Conservation (phyloP, 2,113 vertebrate genomes). For the Sphaerodactylus townsendi region DNA sequence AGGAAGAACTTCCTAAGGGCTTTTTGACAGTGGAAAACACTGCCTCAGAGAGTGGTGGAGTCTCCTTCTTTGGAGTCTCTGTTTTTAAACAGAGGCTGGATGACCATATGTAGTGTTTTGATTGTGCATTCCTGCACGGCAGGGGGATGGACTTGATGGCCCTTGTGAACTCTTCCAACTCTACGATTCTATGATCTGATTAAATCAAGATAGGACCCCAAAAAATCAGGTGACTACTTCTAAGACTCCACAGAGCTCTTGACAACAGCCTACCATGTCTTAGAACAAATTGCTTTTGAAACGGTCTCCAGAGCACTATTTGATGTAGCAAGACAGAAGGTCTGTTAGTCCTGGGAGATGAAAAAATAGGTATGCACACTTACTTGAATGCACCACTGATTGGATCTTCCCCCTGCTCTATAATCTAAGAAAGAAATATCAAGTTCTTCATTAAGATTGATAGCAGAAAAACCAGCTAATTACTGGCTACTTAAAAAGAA, state of each 20-base stretch:
- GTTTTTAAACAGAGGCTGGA: too few species aligned
- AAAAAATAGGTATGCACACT: background rate
- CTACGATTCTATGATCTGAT: background rate
- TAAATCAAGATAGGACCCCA: background rate
- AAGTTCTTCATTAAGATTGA: background rate
- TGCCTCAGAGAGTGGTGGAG: too few species aligned
- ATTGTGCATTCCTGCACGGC: too few species aligned
- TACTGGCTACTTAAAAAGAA: background rate
- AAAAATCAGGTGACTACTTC: background rate
- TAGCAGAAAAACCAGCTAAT: conserved; percentile 5
- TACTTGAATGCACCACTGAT: background rate
- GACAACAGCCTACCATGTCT: background rate
- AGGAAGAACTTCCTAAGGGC: too few species aligned
- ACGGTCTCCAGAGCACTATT: background rate
- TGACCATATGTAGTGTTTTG: too few species aligned
- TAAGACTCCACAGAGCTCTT: background rate
- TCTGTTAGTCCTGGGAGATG: background rate
- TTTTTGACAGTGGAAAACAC: too few species aligned
- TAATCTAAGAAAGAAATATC: background rate
- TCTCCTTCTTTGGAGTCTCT: too few species aligned
- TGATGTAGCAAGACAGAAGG: too few species aligned
- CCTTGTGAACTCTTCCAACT: too few species aligned
- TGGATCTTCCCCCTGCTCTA: background rate
- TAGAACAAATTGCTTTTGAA: background rate
- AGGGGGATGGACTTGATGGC: too few species aligned